Conservation (phyloP, 2,888 invertebrate species). For the Dynastes grantii region DNA sequence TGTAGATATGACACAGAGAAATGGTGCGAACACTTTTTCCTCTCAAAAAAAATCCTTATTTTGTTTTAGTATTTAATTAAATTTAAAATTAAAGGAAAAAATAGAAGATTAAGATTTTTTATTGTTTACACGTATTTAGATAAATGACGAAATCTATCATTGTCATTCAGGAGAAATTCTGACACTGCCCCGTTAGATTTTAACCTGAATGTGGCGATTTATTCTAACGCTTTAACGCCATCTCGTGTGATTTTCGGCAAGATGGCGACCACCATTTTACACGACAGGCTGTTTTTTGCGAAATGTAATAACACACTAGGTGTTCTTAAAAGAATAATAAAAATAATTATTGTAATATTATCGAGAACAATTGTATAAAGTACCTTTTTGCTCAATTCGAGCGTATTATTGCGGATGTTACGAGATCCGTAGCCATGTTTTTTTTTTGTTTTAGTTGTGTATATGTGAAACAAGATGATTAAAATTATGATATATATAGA, state of each 20-base stretch:
- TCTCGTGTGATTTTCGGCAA: constrained; percentile 44
- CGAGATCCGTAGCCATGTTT: constrained; percentile 58
- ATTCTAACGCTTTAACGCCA: constrained; percentile 73
- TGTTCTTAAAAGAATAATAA: constrained; percentile 61
- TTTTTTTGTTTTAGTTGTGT: constrained; percentile 49
- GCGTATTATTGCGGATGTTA: constrained; percentile 40
- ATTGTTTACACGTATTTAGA: constrained; percentile 21
- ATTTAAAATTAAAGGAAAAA: not conserved
- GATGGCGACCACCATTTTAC: constrained; percentile 67
- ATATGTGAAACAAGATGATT: constrained; percentile 24
- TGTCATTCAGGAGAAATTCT: constrained; percentile 47
- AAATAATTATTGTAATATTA: constrained; percentile 32
- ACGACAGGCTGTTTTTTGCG: constrained; percentile 69
- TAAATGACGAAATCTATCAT: constrained; percentile 17
- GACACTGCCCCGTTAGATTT: constrained; percentile 58
- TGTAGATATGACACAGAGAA: constrained; percentile 1
- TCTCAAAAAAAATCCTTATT: constrained; percentile 4
- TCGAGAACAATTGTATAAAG: constrained; percentile 61
- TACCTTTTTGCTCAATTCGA: constrained; percentile 58
- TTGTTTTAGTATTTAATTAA: constrained; percentile 13
- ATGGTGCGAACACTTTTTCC: constrained; percentile 11
- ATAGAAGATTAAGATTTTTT: constrained; percentile 1
- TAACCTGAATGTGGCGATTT: constrained; percentile 52
- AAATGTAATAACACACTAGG: constrained; percentile 66
- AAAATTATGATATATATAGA: constrained; percentile 21